Conservation (phyloP, 2,113 vertebrate species). For the Zeus faber region DNA sequence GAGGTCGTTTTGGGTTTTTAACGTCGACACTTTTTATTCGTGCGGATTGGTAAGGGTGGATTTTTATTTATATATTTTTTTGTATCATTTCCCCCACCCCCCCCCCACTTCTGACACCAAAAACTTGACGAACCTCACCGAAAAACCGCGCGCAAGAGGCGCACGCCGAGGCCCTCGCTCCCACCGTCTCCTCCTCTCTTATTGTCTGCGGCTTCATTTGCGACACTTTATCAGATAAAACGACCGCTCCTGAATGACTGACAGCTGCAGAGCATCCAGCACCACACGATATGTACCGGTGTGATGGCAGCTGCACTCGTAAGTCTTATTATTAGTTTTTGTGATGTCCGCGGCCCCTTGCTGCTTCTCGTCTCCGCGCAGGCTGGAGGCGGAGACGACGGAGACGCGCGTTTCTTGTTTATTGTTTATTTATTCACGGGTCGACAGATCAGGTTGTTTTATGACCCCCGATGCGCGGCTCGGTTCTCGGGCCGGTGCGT, state of each 20-base stretch:
- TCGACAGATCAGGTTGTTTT: slow-evolving; percentile 32
- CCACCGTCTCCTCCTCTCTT: too few relatives aligned
- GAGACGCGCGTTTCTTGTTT: background rate
- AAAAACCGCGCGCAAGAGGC: slow-evolving; percentile 37
- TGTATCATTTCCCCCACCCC: slow-evolving; percentile 38
- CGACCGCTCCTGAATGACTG: too few relatives aligned
- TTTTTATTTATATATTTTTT: slow-evolving; percentile 42
- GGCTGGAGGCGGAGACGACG: too few relatives aligned
- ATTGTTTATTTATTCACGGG: slow-evolving; percentile 16
- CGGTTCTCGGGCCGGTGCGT: slow-evolving; percentile 48
- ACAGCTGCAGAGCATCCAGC: too few relatives aligned
- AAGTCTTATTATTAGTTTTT: too few relatives aligned
- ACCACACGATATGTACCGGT: too few relatives aligned
- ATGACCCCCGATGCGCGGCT: slow-evolving; percentile 45
- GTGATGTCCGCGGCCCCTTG: too few relatives aligned
- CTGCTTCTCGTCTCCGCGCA: too few relatives aligned
- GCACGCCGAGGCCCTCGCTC: too few relatives aligned
- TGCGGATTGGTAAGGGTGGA: slow-evolving; percentile 28
- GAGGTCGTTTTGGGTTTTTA: slow-evolving; percentile 26
- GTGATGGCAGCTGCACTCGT: too few relatives aligned
- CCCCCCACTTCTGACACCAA: slow-evolving; percentile 29
- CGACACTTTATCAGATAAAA: too few relatives aligned
- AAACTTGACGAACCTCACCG: slow-evolving; percentile 53
- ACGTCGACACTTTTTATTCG: slow-evolving; percentile 27
- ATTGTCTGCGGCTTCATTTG: too few relatives aligned